Evolutionary conservation across 2,113 vertebrate genomes (phyloP), one percentile per base, ranked within the genome.

Genomic region (Mystacornis crossleyi): DNA sequence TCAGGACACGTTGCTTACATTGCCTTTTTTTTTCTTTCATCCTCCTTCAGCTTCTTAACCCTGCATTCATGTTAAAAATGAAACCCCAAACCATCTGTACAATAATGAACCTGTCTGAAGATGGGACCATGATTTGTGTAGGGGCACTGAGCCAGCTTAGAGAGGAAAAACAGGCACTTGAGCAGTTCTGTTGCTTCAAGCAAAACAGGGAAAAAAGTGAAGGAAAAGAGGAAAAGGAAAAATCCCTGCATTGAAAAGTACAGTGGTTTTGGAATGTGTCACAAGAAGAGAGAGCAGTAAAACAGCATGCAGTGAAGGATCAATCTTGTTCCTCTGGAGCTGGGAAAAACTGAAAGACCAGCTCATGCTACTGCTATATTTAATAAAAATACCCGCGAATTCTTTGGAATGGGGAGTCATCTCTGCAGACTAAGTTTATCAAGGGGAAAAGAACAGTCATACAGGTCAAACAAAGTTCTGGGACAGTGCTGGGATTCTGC

Each of bases 301-400:
- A 21, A 16, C 18, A 43, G 9, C 12, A 14, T 31, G 10, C 12
- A 18, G 6, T 12, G 34, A 81, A 71, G 51, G 28, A 66, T 12
- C 3, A 31, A 1, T 3, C 19, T 40, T 9, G 12, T 38, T 78
- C 47, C 34, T 64, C 12, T 47, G 34, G 66, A 51, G 19, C 33
- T 28, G 14, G 29, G 21, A 26, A 62, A 53, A 81, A 31, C n/a
- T 48, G 50, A 58, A 53, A 42, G 51, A 26, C 8, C 38, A 75
- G n/a, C 9, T 70, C 8, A 1, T 18, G 6, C 7, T 61, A 18
- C 14, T 58, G 65, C 19, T 19, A 20, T 2, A 8, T 17, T 33
- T 38, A 18, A 55, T 3, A 64, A 34, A 64, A 77, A 31, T 3
- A 11, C 9, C 1, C 2, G 0, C 0, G 3, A 43, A 14, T 86